Conservation (phyloP, 2,888 invertebrate species). For the Congeria kusceri region DNA sequence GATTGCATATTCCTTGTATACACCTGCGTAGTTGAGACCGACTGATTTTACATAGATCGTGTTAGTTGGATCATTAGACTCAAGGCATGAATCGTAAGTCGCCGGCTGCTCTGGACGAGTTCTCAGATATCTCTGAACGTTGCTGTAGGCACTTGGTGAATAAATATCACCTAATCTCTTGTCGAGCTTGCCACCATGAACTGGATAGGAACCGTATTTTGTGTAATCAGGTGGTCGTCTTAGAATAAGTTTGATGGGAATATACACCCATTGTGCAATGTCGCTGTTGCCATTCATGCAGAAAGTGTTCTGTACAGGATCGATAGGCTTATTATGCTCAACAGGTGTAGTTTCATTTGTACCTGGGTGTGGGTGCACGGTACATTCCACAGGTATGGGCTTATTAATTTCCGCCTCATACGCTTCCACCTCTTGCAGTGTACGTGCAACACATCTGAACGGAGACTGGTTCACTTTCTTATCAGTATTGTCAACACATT, state of each 20-base stretch:
- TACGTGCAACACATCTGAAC: conserved; percentile 59
- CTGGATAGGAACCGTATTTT: conserved; percentile 70
- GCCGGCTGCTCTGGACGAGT: conserved; percentile 49
- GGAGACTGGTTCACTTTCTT: neutral
- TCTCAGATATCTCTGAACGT: conserved; percentile 49
- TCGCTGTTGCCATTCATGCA: conserved; percentile 76
- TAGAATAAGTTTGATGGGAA: conserved; percentile 75
- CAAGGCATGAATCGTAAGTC: conserved; percentile 62
- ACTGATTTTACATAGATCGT: conserved; percentile 73
- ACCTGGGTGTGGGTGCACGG: conserved; percentile 8
- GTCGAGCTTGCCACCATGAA: conserved; percentile 64
- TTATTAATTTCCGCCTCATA: conserved; percentile 37
- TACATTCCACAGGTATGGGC: conserved; percentile 38
- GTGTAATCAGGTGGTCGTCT: conserved; percentile 74
- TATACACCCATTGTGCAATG: conserved; percentile 74
- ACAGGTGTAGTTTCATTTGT: neutral
- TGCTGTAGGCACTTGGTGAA: conserved; percentile 65
- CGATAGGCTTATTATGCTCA: too few relatives aligned
- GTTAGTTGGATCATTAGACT: conserved; percentile 65
- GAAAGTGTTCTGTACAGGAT: conserved; percentile 75
- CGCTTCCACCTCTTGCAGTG: conserved; percentile 54
- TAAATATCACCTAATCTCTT: conserved; percentile 71
- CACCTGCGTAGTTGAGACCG: conserved; percentile 79
- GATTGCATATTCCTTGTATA: conserved; percentile 78
- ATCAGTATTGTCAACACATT: conserved; percentile 54